Percentiles rank a stretch among this genome's conserved stretches.
These are phyloP conservation scores for Schizopygopsis pylzovi DNA, from an alignment of 2,797 vertebrate genomes.

Conservation along the genomic window DNA sequence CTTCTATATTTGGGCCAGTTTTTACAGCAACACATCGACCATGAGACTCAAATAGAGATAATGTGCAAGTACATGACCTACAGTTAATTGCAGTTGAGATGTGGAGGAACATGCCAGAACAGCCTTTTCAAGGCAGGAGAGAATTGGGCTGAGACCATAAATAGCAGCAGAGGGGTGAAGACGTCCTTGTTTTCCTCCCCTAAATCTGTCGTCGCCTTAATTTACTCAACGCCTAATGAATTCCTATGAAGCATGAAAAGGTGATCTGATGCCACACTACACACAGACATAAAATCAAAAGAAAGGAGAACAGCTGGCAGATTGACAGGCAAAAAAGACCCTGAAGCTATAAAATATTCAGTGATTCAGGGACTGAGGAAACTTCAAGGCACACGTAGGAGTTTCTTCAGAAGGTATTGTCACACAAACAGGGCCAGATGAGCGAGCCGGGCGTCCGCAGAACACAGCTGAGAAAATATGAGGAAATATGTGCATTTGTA, in stretches of 20 bases:
- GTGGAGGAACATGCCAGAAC: constrained; percentile 45
- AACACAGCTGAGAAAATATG: constrained; percentile 16
- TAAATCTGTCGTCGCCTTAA: constrained; percentile 62
- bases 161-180: constrained; percentile 60
- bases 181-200: constrained; percentile 58
- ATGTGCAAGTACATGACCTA: constrained; percentile 49
- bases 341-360: constrained; percentile 60
- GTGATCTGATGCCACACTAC: constrained; percentile 54
- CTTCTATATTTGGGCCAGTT: constrained; percentile 22
- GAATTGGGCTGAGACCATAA: constrained; percentile 56
- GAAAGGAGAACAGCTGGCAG: constrained; percentile 55
- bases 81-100: constrained; percentile 53
- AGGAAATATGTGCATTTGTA: constrained; percentile 33
- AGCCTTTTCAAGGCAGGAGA: constrained; percentile 48
- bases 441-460: background rate
- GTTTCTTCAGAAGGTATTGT: constrained; percentile 46
- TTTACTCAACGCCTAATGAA: constrained; percentile 63
- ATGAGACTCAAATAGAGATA: constrained; percentile 47
- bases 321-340: constrained; percentile 47
- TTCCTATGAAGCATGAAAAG: constrained; percentile 56
- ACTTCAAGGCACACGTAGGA: constrained; percentile 53
- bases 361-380: constrained; percentile 42
- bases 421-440: constrained; percentile 27
- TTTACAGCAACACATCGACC: constrained; percentile 9
- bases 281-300: constrained; percentile 33